phyloP scores from a whole-genome alignment of 2,888 invertebrate species.

The Volucella inanis region DNA sequence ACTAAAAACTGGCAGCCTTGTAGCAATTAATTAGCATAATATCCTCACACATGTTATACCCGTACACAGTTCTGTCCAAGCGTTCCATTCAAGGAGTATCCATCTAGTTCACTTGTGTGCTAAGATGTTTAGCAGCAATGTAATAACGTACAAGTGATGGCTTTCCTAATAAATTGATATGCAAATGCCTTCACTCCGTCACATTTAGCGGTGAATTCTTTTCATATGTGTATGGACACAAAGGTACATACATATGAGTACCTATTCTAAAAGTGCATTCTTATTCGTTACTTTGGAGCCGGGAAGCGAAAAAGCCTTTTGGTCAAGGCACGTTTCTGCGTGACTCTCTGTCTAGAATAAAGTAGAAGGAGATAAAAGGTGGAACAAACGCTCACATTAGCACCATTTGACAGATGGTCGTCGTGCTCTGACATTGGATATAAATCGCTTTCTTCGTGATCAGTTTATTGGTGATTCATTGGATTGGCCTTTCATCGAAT shows the following conservation, averaged over 20 bases:
- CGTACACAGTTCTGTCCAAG: constrained; percentile 66
- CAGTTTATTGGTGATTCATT: constrained; percentile 64
- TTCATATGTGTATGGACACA: neutral
- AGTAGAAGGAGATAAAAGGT: constrained; percentile 52
- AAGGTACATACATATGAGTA: no score
- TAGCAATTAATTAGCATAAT: constrained; percentile 74
- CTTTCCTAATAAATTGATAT: constrained; percentile 71
- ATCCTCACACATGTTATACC: constrained; percentile 68
- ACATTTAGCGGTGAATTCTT: constrained; percentile 73
- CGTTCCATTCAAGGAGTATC: constrained; percentile 36
- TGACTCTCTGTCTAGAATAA: constrained; percentile 56
- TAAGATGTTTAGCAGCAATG: constrained; percentile 59
- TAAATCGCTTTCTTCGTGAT: constrained; percentile 61
- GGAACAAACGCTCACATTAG: constrained; percentile 74
- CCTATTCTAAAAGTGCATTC: neutral
- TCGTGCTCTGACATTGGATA: constrained; percentile 68
- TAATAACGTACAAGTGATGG: constrained; percentile 42
- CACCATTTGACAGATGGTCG: constrained; percentile 75
- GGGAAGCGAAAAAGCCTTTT: constrained; percentile 32
- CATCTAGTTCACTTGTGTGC: constrained; percentile 60
- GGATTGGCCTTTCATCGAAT: constrained; percentile 22
- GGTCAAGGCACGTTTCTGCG: constrained; percentile 64
- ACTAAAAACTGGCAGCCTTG: constrained; percentile 70
- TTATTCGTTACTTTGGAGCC: constrained; percentile 3
- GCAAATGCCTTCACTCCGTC: constrained; percentile 71